Conservation (phyloP, 2,797 vertebrate genomes). For the Sebastes nivosus region DNA sequence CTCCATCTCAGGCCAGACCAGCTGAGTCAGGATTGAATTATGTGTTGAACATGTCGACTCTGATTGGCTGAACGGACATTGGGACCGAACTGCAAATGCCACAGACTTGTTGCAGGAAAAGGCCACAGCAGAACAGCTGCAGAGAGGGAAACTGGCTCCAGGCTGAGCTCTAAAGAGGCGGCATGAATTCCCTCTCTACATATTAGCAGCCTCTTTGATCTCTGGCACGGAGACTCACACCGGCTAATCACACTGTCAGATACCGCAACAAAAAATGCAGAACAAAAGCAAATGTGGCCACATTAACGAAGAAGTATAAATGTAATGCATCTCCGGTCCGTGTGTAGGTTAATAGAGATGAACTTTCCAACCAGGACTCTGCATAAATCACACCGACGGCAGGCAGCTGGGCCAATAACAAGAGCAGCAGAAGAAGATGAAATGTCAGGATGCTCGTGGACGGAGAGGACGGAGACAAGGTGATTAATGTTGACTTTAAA, state of each 20-base stretch:
- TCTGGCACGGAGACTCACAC: neutral
- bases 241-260: neutral
- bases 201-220: neutral
- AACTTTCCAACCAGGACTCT: neutral
- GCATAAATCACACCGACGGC: slow-evolving; percentile 1
- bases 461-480: neutral
- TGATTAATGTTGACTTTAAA: neutral
- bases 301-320: neutral
- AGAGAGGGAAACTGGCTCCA: neutral
- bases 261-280: neutral
- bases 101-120: neutral
- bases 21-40: slow-evolving; percentile 15
- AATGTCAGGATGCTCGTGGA: neutral
- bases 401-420: neutral
- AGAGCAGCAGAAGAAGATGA: neutral
- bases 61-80: neutral
- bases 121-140: slow-evolving; percentile 2
- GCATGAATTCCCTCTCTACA: neutral
- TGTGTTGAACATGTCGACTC: neutral
- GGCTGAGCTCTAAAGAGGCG: neutral
- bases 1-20: neutral
- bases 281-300: slow-evolving; percentile 11
- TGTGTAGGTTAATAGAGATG: slow-evolving; percentile 26
- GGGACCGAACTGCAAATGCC: neutral
- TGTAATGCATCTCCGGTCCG: neutral